phyloP scores from a whole-genome alignment of 1,140 invertebrate genomes.

The Macrotrachela quadricornifera region DNA sequence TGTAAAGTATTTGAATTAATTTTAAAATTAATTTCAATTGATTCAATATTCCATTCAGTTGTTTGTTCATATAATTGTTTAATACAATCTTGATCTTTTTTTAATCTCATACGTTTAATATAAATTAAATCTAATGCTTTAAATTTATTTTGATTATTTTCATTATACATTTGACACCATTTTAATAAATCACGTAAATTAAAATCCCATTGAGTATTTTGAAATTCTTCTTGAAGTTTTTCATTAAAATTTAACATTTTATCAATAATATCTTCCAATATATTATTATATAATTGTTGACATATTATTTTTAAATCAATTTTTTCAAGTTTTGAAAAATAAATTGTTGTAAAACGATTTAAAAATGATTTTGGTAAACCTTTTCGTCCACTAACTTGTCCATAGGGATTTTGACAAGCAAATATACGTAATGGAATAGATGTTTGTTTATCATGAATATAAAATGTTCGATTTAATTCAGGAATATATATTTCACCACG shows the following conservation, averaged over 20 bases:
- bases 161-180: constrained; percentile 53
- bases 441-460: constrained; percentile 41
- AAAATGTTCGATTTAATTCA: constrained; percentile 68
- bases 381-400: constrained; percentile 76
- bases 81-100: constrained; percentile 40
- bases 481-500: constrained; percentile 82
- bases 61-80: not conserved
- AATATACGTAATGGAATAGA: constrained; percentile 45
- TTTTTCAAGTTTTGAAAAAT: constrained; percentile 52
- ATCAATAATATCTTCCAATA: constrained; percentile 34
- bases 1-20: not conserved
- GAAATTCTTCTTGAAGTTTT: constrained; percentile 18
- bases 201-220: constrained; percentile 76
- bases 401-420: constrained; percentile 91
- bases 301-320: constrained; percentile 49
- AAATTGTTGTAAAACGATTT: constrained; percentile 70
- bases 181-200: constrained; percentile 80
- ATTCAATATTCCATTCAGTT: too few species aligned
- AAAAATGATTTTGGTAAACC: constrained; percentile 87
- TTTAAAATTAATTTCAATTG: too few species aligned
- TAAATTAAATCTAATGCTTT: constrained; percentile 44
- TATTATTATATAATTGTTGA: constrained; percentile 24
- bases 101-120: constrained; percentile 51
- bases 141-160: not conserved
- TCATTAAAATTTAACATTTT: constrained; percentile 62